These are phyloP conservation scores for Ovis canadensis DNA, from an alignment of 2,113 vertebrate genomes.

Conservation along the genomic window DNA sequence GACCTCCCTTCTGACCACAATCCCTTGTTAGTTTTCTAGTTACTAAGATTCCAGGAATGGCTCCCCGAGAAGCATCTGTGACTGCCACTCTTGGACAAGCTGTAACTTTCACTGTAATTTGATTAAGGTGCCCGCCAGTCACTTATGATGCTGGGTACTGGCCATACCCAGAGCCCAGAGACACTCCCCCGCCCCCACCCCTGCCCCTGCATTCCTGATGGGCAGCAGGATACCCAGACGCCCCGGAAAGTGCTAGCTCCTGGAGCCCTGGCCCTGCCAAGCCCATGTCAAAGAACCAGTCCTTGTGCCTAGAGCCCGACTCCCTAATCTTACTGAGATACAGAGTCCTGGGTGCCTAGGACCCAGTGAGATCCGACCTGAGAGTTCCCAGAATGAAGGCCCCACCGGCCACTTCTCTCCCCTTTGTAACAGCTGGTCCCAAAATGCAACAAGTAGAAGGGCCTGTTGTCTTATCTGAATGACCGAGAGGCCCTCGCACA, in stretches of 20 bases:
- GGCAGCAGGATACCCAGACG: rapidly evolving
- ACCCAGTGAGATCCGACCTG: neutral
- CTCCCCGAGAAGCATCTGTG: neutral
- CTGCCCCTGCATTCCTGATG: neutral
- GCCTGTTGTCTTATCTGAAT: neutral
- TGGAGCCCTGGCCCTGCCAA: neutral
- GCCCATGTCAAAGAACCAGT: neutral
- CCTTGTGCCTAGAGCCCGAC: neutral
- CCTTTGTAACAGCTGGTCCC: too few species aligned
- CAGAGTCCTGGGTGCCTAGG: neutral
- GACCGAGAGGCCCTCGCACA: rapidly evolving
- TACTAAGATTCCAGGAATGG: neutral
- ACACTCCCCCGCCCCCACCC: rapidly evolving
- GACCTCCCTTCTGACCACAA: neutral
- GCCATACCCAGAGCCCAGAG: neutral
- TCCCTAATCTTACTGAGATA: rapidly evolving
- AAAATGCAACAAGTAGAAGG: neutral
- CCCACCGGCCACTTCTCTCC: rapidly evolving
- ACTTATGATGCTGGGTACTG: too few species aligned
- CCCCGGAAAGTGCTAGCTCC: neutral
- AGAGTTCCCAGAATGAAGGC: neutral
- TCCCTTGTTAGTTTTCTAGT: neutral
- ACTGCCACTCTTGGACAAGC: neutral
- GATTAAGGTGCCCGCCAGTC: rapidly evolving
- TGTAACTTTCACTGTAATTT: neutral